Evolutionary conservation across 2,113 vertebrate species (phyloP).

Genomic region (Ondatra zibethicus): DNA sequence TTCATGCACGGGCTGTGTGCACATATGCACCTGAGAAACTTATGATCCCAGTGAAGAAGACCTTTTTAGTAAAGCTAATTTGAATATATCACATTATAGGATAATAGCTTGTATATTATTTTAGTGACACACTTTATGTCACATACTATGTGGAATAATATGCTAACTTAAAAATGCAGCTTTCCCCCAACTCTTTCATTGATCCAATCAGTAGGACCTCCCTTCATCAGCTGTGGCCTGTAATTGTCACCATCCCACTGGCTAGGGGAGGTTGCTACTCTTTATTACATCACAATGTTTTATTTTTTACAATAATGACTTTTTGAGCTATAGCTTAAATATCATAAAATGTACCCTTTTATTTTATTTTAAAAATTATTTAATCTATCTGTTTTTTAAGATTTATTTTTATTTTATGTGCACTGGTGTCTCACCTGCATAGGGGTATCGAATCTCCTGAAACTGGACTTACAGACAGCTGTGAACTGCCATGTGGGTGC

Average conservation of each 20-base stretch:
- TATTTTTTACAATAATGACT: background rate
- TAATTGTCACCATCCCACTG: background rate
- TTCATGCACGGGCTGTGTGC: too few species aligned
- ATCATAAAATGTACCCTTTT: background rate
- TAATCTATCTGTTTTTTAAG: too few species aligned
- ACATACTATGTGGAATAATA: background rate
- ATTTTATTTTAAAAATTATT: background rate
- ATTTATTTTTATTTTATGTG: background rate
- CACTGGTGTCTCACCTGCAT: background rate
- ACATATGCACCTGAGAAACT: background rate
- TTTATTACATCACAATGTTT: background rate
- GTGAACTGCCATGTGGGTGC: background rate
- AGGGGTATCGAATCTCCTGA: background rate
- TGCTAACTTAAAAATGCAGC: background rate
- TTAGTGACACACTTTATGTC: constrained; percentile 16
- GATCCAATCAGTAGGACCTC: background rate
- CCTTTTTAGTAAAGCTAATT: background rate
- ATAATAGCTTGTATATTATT: background rate
- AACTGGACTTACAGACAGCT: background rate
- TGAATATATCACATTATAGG: constrained; percentile 6
- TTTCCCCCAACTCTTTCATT: background rate
- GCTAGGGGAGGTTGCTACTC: background rate
- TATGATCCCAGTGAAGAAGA: background rate
- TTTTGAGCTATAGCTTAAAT: background rate
- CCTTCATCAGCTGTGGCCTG: background rate